phyloP scores from a whole-genome alignment of 2,113 vertebrate species.

The Oostethus manadensis region DNA sequence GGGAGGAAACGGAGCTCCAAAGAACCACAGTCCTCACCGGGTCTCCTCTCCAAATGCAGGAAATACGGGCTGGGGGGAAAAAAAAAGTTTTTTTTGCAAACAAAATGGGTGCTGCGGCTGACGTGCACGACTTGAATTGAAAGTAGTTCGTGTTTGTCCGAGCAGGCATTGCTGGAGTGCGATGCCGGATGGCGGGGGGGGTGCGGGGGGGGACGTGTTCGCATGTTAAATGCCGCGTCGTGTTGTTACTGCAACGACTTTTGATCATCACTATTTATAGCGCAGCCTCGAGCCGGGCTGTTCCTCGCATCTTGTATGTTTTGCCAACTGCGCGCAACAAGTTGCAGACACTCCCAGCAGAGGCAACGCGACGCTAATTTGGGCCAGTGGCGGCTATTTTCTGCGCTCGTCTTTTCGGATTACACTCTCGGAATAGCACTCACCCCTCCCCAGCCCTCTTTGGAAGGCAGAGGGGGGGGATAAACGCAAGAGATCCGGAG shows the following conservation, averaged over 20 bases:
- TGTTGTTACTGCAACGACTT: constrained; percentile 50
- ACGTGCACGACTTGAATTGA: constrained; percentile 35
- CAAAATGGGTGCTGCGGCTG: constrained; percentile 32
- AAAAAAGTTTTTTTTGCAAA: constrained; percentile 49
- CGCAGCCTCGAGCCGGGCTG: constrained; percentile 53
- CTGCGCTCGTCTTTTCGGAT: constrained; percentile 42
- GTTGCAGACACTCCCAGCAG: constrained; percentile 64
- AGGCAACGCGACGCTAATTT: constrained; percentile 34
- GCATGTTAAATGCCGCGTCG: constrained; percentile 11
- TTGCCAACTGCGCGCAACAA: constrained; percentile 70
- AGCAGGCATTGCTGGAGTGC: neutral
- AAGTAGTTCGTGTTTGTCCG: constrained; percentile 2
- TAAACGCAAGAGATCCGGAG: constrained; percentile 64
- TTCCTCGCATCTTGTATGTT: constrained; percentile 54
- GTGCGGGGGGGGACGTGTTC: constrained; percentile 8
- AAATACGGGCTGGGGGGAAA: constrained; percentile 64
- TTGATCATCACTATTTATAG: constrained; percentile 71
- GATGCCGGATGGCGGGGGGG: constrained; percentile 2
- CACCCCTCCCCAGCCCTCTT: constrained; percentile 39
- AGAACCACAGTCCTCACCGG: constrained; percentile 50
- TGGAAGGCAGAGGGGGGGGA: constrained; percentile 43
- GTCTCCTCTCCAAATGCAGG: constrained; percentile 62
- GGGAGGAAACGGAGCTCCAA: constrained; percentile 64
- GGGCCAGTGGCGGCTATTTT: constrained; percentile 42
- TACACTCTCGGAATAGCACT: constrained; percentile 34